Evolutionary conservation across 2,113 vertebrate species (phyloP), one percentile per base, ranked within the genome.

Genomic region (Suncus etruscus): DNA sequence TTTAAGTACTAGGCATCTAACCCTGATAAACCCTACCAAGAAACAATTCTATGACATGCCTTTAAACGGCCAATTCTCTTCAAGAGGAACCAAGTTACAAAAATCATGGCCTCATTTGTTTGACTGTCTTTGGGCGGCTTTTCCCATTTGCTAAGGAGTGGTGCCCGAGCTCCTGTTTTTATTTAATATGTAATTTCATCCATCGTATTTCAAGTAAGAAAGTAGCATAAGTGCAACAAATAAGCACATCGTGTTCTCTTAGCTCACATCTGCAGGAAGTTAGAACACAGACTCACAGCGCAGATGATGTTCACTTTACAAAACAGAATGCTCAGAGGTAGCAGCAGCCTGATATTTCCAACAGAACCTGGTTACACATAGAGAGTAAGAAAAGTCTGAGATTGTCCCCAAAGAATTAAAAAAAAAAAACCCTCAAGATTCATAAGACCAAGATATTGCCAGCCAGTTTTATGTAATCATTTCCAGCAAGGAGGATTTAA

Each of bases 131-230:
- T 91, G 75, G 51, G 89, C 81, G 54, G 73, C 94, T 80, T 94
- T 91, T 96, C 95, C 11, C 88, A 61, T 88, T 94, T 95, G 91
- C 45, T 96, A 79, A 95, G 83, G 91, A 96, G 20, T 79, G 91
- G 90, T 93, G 95, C 75, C 95, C 91, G 96, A 94, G 96, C 94
- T 95, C 90, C 97, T 95, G 95, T 97, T 98, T 97, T 97, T 96
- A 96, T 97, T 98, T 98, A 97, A 97, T 97, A 97, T 83, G 96
- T 97, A 97, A 98, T 98, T 98, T 97, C 97, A 98, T 97, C 97
- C 97, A 95, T 97, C 94, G 97, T 97, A 97, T 45, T 90, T 92
- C 96, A 97, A 97, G 94, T 95, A 96, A 97, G 96, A 97, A 97
- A 97, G 96, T 90, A 97, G 95, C 94, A 96, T 97, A 97, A 97